Percentiles rank a stretch among this genome's conserved stretches.
Conservation (phyloP, 2,888 invertebrate genomes). For the Drosophila planitibia region DNA sequence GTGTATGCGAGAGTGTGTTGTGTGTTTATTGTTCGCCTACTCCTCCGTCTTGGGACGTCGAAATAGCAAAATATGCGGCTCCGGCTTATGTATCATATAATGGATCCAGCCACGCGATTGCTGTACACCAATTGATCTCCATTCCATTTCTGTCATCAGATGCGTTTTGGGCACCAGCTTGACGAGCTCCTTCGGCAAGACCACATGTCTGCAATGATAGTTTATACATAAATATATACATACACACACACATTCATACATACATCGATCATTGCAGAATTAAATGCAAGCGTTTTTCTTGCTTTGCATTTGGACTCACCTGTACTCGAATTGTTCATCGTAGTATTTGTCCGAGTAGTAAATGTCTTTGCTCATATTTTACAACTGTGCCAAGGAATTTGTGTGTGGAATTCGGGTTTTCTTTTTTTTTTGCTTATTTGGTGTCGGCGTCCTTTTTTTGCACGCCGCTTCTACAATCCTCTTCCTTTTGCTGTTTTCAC, state of each 20-base stretch:
- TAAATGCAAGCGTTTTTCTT: conserved; percentile 21
- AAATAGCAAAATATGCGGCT: conserved; percentile 96
- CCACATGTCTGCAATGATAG: conserved; percentile 91
- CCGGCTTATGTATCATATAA: conserved; percentile 98
- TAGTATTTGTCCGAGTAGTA: conserved; percentile 97
- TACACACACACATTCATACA: not conserved
- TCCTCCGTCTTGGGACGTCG: conserved; percentile 88
- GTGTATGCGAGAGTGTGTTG: conserved; percentile 24
- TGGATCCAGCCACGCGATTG: conserved; percentile 99
- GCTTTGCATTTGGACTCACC: conserved; percentile 87
- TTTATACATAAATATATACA: conserved; percentile 4
- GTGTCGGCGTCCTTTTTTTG: conserved; percentile 40
- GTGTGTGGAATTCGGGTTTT: conserved; percentile 23
- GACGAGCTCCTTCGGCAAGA: conserved; percentile 95
- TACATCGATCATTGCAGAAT: not conserved
- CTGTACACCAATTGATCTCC: conserved; percentile 97
- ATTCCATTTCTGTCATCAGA: conserved; percentile 96
- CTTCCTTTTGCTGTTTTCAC: not conserved
- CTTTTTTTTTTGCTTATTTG: conserved; percentile 13
- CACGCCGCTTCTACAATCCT: conserved; percentile 16
- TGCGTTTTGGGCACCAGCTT: conserved; percentile 96
- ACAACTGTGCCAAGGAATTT: conserved; percentile 10
- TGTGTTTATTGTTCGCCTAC: conserved; percentile 34
- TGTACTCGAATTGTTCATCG: conserved; percentile 96
- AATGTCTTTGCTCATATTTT: conserved; percentile 90